Base-by-base conservation (phyloP, 1,140 invertebrate genomes). In the Homalodisca vitripennis region DNA sequence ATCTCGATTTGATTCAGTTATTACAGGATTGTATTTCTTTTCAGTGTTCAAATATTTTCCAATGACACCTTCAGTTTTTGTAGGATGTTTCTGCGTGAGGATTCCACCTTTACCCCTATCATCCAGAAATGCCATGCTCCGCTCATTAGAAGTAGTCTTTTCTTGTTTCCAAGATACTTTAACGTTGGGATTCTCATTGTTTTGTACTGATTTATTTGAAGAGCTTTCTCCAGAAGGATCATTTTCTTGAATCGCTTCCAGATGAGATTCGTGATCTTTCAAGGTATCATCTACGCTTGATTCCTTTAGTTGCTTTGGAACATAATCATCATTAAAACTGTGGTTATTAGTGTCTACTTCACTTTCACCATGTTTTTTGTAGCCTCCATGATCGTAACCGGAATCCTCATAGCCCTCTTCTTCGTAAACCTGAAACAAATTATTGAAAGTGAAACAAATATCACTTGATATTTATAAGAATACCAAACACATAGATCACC, bases 331-430 rank as follows among this genome's bases (percentile, higher is more conserved):
- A 29, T 14, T 62, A 20, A 34, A 46, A 20, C 24, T 57, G 13
- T 70, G 46, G 27, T 57, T 63, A 22, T 60, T 66, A 13, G 71
- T 70, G 27, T 69, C 66, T 66, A 74, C 70, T 29, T 72, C 47
- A 41, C 83, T 80, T 71, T 85, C 79, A 0, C 87, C 88, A 71
- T 88, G 83, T 73, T 89, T 87, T 60, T 87, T 82, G 77, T 88
- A 88, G 31, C 87, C 89, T 13, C 83, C 89, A 74, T 92, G 90
- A 77, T 92, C 89, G 73, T 92, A 92, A 3, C 85, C 89, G 0
- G 85, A 82, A 78, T 92, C 89, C 79, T 91, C 89, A 71, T 90
- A 91, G 0, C 90, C 90, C 81, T 92, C 89, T 79, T 92, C 90
- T 2, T 87, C 86, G 73, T 91, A 92, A 3, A 91, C 83, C 1